A percentile compares a stretch with the other conserved stretches of the same genome.
phyloP scores from a whole-genome alignment of 2,888 invertebrate species.

The Ganaspis brasiliensis region DNA sequence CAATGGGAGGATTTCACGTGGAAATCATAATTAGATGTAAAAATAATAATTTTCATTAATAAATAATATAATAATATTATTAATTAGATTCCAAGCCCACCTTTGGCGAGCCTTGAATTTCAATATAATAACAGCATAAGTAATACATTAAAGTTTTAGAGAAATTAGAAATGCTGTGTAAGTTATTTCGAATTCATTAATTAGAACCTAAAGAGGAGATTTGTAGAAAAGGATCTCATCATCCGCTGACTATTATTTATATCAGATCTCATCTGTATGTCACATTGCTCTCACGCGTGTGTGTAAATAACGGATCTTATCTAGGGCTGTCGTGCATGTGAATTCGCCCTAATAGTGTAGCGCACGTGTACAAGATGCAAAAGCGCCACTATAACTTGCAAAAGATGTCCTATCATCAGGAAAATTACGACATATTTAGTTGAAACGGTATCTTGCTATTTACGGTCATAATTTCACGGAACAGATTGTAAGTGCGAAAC shows the following conservation, averaged over 20 bases:
- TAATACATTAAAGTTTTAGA: too few relatives aligned
- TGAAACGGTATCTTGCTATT: constrained; percentile 27
- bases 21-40: too few relatives aligned
- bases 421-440: constrained; percentile 39
- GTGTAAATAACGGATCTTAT: constrained; percentile 34
- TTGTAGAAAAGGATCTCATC: too few relatives aligned
- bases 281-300: constrained; percentile 27
- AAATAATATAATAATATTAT: too few relatives aligned
- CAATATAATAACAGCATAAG: too few relatives aligned
- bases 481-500: constrained; percentile 38
- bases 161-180: too few relatives aligned
- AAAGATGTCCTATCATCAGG: constrained; percentile 25
- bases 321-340: constrained; percentile 30
- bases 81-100: too few relatives aligned
- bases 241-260: not conserved
- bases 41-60: too few relatives aligned
- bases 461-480: constrained; percentile 31
- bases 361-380: constrained; percentile 25
- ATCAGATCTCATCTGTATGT: constrained; percentile 37
- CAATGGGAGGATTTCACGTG: too few relatives aligned
- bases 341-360: constrained; percentile 32
- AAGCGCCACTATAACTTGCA: constrained; percentile 15
- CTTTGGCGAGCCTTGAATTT: too few relatives aligned
- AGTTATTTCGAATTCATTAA: too few relatives aligned
- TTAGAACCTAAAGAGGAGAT: too few relatives aligned